Evolutionary conservation across 2,113 vertebrate species (phyloP).

Genomic region (Lepidothrix coronata): DNA sequence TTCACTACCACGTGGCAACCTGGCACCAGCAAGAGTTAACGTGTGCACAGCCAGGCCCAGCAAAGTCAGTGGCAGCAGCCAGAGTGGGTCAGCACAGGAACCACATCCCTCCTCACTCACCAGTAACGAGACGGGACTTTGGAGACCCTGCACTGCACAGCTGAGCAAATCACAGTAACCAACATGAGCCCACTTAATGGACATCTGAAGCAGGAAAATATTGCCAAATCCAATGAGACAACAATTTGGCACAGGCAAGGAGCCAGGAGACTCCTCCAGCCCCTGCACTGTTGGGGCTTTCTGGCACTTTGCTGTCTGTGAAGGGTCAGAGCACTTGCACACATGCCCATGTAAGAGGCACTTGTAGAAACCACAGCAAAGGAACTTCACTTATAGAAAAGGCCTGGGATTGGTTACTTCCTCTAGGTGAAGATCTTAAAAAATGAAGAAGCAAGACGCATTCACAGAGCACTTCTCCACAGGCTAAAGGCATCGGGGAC

Average conservation of each 20-base stretch:
- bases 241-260: not conserved
- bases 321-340: not conserved
- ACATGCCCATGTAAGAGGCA: accelerated
- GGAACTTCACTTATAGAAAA: not conserved
- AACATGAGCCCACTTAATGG: accelerated
- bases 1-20: accelerated
- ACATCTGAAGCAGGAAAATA: not conserved
- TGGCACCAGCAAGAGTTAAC: not conserved
- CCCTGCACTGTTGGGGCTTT: not conserved
- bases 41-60: accelerated
- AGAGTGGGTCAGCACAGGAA: not conserved
- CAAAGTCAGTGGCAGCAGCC: not conserved
- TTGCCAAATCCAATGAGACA: not conserved
- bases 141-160: not conserved
- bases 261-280: not conserved
- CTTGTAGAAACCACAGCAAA: not conserved
- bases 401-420: not conserved
- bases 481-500: not conserved
- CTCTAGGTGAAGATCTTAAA: not conserved
- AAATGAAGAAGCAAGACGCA: not conserved
- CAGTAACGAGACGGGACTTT: accelerated
- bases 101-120: not conserved
- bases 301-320: not conserved
- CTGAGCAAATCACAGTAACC: not conserved
- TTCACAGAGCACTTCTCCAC: not conserved